These are phyloP conservation scores for Furcifer pardalis DNA, from an alignment of 2,797 vertebrate species.

Conservation along the genomic window DNA sequence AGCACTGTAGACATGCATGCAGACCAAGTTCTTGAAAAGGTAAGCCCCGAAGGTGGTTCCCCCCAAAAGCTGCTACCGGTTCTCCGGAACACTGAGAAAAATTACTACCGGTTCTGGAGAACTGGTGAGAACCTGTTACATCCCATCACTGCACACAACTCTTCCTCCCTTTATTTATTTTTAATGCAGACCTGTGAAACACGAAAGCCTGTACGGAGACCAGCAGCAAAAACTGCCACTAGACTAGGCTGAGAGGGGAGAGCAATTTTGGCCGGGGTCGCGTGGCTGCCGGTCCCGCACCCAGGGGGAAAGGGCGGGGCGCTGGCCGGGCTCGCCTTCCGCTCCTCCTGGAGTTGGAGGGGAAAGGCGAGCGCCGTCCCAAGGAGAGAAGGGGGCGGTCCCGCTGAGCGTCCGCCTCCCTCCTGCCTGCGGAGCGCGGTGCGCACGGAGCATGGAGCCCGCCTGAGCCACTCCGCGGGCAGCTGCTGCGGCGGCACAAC, in stretches of 20 bases:
- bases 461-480: conserved; percentile 62
- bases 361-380: conserved; percentile 4
- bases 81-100: too few species aligned
- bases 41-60: too few species aligned
- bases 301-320: conserved; percentile 12
- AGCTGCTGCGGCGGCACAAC: conserved; percentile 69
- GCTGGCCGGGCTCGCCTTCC: not conserved
- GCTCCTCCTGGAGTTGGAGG: conserved; percentile 17
- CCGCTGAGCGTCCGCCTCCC: conserved; percentile 51
- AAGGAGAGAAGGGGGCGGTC: conserved; percentile 13
- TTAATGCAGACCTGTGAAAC: too few species aligned
- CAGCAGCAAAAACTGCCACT: not conserved
- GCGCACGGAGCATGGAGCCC: conserved; percentile 69
- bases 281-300: not conserved
- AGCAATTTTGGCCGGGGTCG: not conserved
- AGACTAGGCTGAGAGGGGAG: too few species aligned
- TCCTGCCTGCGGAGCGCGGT: conserved; percentile 54
- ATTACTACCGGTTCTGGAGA: too few species aligned
- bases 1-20: too few species aligned
- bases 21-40: too few species aligned
- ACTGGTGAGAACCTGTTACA: too few species aligned
- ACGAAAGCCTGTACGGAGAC: not conserved
- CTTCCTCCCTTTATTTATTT: too few species aligned
- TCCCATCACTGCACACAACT: too few species aligned
- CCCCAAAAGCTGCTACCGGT: too few species aligned